These are phyloP conservation scores for Maccullochella peelii DNA, from an alignment of 2,113 vertebrate species.

Conservation along the genomic window DNA sequence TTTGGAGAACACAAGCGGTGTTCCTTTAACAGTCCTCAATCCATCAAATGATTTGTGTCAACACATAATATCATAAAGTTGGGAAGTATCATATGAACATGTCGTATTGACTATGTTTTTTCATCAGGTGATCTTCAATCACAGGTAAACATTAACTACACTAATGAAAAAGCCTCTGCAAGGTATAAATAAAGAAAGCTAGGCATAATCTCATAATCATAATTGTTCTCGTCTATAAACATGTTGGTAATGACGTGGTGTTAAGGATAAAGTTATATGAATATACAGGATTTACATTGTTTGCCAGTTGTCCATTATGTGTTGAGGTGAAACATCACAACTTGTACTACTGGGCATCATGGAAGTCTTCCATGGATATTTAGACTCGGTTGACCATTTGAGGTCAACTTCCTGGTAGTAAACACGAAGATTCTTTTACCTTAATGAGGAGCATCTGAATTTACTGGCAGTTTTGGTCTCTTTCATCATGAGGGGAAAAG, in stretches of 20 bases:
- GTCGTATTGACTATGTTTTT: not conserved
- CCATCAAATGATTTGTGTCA: not conserved
- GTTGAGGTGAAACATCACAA: not conserved
- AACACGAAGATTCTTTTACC: not conserved
- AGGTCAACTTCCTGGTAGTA: not conserved
- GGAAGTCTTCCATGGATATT: not conserved
- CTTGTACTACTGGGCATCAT: not conserved
- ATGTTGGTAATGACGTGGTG: not conserved
- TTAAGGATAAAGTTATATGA: not conserved
- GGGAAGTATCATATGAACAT: not conserved
- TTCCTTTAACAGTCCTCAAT: not conserved
- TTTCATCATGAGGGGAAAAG: not conserved
- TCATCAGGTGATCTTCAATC: not conserved
- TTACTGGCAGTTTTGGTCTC: not conserved
- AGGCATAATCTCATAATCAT: not conserved
- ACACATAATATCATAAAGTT: not conserved
- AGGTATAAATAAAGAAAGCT: not conserved
- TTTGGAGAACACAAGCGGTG: not conserved
- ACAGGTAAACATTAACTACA: not conserved
- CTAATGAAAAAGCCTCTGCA: not conserved
- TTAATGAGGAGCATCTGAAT: not conserved
- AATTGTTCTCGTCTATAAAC: not conserved
- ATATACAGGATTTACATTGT: too few species aligned
- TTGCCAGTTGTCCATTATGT: too few species aligned
- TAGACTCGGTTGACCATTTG: not conserved